Evolutionary conservation across 2,888 invertebrate species (phyloP), one percentile per base, ranked within the genome.

Genomic region (Cataglyphis altisquamis): DNA sequence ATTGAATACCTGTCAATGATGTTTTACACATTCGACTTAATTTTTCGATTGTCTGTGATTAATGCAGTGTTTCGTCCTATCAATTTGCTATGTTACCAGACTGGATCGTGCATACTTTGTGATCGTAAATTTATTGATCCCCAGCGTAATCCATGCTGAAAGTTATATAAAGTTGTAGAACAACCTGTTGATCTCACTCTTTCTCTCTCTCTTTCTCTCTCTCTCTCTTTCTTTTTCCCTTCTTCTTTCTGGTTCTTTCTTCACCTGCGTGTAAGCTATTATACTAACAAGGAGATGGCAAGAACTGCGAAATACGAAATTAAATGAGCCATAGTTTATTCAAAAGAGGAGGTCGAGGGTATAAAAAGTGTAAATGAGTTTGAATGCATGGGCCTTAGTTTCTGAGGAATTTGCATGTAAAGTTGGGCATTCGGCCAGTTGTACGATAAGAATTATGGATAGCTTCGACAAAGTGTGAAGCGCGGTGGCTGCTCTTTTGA

Each of bases 101-200:
- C 72, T 89, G 80, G 87, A 82, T 90, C 83, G 82, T 70, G 88
- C 89, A 90, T 52, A 52, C 29, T 39, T 88, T 87, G 86, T 88
- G 72, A 78, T 87, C 90, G 82, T 84, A 80, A 90, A 91, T 25
- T 90, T 89, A 93, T 93, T 91, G 92, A 91, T 92, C 91, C 90
- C 88, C 78, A 77, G 82, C 89, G 88, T 87, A 86, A 84, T 84
- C 86, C 81, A 90, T 86, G 57, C 86, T 77, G 86, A 68, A 88
- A 91, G 25, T 25, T 86, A 87, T 86, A 84, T 90, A 85, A 73
- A 68, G 81, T 60, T 72, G 72, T 88, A 87, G 73, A 90, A 87
- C 83, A 36, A 82, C 78, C 64, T 85, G 85, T 25, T 78, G 57
- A 84, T 88, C 84, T 86, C 87, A 88, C 89, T 86, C 77, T 48